These are phyloP conservation scores for Trissolcus brochymenae DNA, from an alignment of 2,888 invertebrate species.

Conservation along the genomic window DNA sequence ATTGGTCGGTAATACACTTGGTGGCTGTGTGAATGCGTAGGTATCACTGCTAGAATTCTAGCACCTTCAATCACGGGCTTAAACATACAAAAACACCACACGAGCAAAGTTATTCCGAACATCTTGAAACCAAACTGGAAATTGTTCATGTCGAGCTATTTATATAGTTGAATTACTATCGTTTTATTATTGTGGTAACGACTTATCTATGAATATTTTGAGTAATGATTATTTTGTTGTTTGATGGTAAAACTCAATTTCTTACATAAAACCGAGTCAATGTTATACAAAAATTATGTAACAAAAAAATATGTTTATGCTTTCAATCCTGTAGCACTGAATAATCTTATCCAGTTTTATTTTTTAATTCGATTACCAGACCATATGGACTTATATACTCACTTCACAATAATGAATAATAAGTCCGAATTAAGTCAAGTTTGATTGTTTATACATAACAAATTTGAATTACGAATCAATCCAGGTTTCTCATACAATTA, in stretches of 20 bases:
- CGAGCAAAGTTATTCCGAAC: constrained; percentile 9
- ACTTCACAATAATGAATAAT: too few species aligned
- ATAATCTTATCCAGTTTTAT: too few species aligned
- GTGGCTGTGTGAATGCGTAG: constrained; percentile 77
- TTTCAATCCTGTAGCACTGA: too few species aligned
- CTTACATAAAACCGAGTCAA: background rate
- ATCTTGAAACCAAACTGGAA: constrained; percentile 24
- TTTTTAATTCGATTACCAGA: too few species aligned
- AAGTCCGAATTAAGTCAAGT: too few species aligned
- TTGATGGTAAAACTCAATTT: background rate
- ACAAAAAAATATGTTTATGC: background rate
- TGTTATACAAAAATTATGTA: background rate
- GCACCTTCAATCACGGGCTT: constrained; percentile 58
- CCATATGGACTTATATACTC: too few species aligned
- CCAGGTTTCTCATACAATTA: background rate
- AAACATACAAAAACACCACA: background rate
- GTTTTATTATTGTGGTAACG: too few species aligned
- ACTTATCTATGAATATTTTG: background rate
- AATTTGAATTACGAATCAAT: too few species aligned
- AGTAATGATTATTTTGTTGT: background rate
- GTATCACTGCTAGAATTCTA: constrained; percentile 75
- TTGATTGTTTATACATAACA: too few species aligned
- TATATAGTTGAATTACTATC: constrained; percentile 28
- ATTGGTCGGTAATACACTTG: constrained; percentile 76
- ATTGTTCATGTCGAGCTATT: background rate